Conservation (phyloP, 2,113 vertebrate genomes). For the Sminthopsis crassicaudata region DNA sequence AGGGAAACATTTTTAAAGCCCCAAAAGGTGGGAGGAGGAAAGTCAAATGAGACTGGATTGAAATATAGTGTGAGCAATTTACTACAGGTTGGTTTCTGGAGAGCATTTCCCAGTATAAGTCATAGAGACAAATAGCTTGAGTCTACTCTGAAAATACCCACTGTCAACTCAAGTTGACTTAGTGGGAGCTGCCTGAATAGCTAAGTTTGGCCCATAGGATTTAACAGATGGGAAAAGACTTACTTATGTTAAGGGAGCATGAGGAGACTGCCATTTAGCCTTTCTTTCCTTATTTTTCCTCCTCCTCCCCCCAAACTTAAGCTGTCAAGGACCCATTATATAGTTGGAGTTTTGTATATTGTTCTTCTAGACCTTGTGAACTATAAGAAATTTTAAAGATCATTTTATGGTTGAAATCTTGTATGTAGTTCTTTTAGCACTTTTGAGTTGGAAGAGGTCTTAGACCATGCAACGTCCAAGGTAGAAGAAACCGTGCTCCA, state of each 20-base stretch:
- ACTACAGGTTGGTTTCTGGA: slow-evolving; percentile 47
- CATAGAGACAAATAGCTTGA: slow-evolving; percentile 63
- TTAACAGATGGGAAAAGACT: slow-evolving; percentile 28
- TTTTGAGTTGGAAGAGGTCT: background rate
- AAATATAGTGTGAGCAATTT: slow-evolving; percentile 50
- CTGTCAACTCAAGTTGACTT: slow-evolving; percentile 39
- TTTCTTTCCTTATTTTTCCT: background rate
- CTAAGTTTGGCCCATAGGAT: background rate
- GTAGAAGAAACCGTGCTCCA: background rate
- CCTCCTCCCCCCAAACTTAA: background rate
- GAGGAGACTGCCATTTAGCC: background rate
- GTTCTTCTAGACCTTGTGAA: background rate
- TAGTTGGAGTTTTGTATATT: background rate
- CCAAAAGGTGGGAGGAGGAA: background rate
- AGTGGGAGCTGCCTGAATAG: slow-evolving; percentile 1
- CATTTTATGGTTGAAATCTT: background rate
- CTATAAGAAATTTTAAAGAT: background rate
- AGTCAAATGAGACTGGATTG: slow-evolving; percentile 61
- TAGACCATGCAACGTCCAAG: background rate
- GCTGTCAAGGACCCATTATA: background rate
- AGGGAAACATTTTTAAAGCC: background rate
- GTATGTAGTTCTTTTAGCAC: background rate
- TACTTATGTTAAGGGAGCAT: background rate
- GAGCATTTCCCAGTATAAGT: slow-evolving; percentile 70
- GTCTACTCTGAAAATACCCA: slow-evolving; percentile 64